phyloP scores from a whole-genome alignment of 1,140 invertebrate species.

The Probaryconus sp. region DNA sequence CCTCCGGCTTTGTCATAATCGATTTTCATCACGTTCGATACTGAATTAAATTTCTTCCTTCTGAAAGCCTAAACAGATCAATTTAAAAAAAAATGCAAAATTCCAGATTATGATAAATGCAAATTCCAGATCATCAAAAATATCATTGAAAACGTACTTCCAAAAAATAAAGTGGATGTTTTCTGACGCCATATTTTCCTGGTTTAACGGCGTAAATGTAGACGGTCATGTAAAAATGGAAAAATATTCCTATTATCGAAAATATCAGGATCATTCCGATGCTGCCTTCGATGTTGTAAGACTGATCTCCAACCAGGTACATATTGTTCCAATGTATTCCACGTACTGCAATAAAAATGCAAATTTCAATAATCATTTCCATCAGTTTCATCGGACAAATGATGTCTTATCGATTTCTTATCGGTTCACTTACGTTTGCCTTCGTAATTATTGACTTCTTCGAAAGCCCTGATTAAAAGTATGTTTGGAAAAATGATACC shows the following conservation, averaged over 20 bases:
- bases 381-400: too few species aligned
- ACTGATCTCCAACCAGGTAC: constrained; percentile 74
- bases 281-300: constrained; percentile 76
- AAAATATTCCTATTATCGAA: constrained; percentile 73
- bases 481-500: constrained; percentile 67
- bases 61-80: constrained; percentile 63
- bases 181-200: constrained; percentile 78
- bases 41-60: constrained; percentile 67
- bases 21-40: constrained; percentile 55
- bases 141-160: constrained; percentile 65
- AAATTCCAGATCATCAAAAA: too few species aligned
- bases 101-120: too few species aligned
- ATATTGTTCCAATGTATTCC: constrained; percentile 81
- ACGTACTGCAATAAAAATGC: constrained; percentile 71
- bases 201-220: constrained; percentile 79
- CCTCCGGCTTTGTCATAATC: constrained; percentile 55
- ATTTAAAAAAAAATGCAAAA: too few species aligned
- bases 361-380: constrained; percentile 1
- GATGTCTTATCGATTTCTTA: constrained; percentile 2
- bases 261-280: constrained; percentile 77
- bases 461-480: constrained; percentile 55
- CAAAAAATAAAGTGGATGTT: constrained; percentile 79
- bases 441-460: constrained; percentile 67
- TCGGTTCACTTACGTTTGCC: constrained; percentile 51
- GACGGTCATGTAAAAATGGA: constrained; percentile 77